Evolutionary conservation across 2,113 vertebrate species (phyloP).

Genomic region (Paradisaea rubra): DNA sequence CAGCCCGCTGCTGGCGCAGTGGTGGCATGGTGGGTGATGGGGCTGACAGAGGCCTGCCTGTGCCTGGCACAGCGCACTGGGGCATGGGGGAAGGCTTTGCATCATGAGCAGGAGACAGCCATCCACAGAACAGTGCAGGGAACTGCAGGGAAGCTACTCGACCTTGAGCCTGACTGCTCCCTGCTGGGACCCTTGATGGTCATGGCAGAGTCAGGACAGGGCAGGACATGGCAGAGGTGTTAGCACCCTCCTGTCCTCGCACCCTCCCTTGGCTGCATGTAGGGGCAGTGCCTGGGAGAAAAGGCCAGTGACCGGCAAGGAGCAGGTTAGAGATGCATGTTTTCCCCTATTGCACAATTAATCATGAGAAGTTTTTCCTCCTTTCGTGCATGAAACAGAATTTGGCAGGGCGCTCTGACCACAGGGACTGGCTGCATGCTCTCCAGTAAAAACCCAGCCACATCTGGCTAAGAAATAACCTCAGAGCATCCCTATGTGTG

Average conservation of each 20-base stretch:
- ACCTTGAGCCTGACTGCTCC: not conserved
- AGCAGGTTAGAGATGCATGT: not conserved
- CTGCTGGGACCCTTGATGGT: not conserved
- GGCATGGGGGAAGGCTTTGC: not conserved
- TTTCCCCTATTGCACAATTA: constrained; percentile 56
- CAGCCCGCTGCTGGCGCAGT: not conserved
- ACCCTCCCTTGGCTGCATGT: not conserved
- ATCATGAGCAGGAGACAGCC: not conserved
- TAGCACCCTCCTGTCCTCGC: not conserved
- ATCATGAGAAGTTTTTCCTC: constrained; percentile 49
- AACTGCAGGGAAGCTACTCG: not conserved
- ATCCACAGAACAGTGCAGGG: not conserved
- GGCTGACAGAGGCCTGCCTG: not conserved
- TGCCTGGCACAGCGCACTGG: not conserved
- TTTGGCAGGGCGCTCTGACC: constrained; percentile 47
- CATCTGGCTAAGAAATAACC: constrained; percentile 17
- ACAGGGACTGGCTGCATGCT: not conserved
- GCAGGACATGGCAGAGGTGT: not conserved
- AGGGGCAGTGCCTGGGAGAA: fast-evolving
- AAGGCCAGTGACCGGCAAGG: not conserved
- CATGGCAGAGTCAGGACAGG: not conserved
- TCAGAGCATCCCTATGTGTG: not conserved
- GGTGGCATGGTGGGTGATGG: not conserved
- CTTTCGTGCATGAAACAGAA: constrained; percentile 58
- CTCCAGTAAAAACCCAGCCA: not conserved